Evolutionary conservation across 2,888 invertebrate genomes (phyloP), one percentile per base, ranked within the genome.

Genomic region (Sarcophaga rosellei): DNA sequence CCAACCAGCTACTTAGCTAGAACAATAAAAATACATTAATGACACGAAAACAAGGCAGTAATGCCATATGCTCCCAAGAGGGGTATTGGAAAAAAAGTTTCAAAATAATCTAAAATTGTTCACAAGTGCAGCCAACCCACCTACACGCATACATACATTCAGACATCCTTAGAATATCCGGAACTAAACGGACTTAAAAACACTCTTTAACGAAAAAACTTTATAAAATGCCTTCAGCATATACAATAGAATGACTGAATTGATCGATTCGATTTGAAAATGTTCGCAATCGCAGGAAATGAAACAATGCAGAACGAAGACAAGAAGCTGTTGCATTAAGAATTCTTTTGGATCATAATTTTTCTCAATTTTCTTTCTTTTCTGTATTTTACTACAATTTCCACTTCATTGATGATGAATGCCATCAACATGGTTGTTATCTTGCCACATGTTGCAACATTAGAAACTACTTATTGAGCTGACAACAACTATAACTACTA

Each of bases 361-460:
- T 68, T 78, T 68, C 45, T 63, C n/a, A 53, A 8, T 53, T 70
- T 47, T 53, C 35, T 6, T 6, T 83, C 74, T 69, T 68, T 77
- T 68, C 45, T 59, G 15, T 57, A 17, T 53, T 79, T 53, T 57
- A 35, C 3, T 65, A 17, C 65, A 20, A 72, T 78, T 83, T 83
- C 78, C 68, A 83, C 78, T 57, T 63, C 83, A 83, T 83, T 83
- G 78, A 74, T 74, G 63, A 63, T 17, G 45, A 78, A 74, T 73
- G 74, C 69, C 78, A 83, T 83, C 78, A 83, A 59, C 66, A 68
- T 73, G 61, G 25, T 78, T 73, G 61, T 20, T 78, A 59, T 74
- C 63, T 17, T 69, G 68, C 53, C 78, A 63, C 78, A 83, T 83
- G 74, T 74, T 83, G 83, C 78, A 69, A 62, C 74, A 83, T 83